Conservation (phyloP, 2,113 vertebrate genomes). For the Sterrhoptilus dennistouni region DNA sequence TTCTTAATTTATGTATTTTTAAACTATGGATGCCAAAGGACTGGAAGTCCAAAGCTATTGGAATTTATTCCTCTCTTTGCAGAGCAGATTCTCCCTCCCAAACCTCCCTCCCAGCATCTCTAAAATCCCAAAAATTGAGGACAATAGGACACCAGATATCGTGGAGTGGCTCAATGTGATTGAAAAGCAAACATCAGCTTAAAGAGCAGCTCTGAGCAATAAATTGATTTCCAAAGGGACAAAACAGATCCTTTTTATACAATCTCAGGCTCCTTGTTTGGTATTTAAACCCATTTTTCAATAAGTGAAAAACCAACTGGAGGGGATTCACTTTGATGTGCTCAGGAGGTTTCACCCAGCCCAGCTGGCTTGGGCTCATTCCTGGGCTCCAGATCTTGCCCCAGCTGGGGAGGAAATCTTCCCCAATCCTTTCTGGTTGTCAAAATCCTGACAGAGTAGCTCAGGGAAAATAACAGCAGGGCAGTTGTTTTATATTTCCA, state of each 20-base stretch:
- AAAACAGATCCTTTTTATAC: not conserved
- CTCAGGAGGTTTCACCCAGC: not conserved
- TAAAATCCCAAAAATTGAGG: not conserved
- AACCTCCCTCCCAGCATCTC: not conserved
- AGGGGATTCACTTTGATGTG: not conserved
- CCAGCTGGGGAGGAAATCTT: slow-evolving; percentile 37
- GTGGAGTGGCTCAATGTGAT: not conserved
- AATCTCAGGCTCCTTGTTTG: not conserved
- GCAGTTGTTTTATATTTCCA: not conserved
- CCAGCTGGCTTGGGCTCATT: not conserved
- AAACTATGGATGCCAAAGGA: not conserved
- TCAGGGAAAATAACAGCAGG: not conserved
- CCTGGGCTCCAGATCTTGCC: not conserved
- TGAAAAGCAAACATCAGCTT: not conserved
- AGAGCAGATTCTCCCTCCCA: not conserved
- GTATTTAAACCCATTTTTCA: not conserved
- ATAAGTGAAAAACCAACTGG: not conserved
- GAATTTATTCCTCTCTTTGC: not conserved
- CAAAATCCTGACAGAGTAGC: not conserved
- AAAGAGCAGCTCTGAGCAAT: not conserved
- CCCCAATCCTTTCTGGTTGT: not conserved
- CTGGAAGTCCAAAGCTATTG: not conserved
- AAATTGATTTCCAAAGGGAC: not conserved
- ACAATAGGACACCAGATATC: accelerated
- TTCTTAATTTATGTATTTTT: not conserved